A percentile compares a stretch with the other conserved stretches of the same genome.
These are phyloP conservation scores for Lineus longissimus DNA, from an alignment of 1,140 invertebrate genomes.

Conservation along the genomic window DNA sequence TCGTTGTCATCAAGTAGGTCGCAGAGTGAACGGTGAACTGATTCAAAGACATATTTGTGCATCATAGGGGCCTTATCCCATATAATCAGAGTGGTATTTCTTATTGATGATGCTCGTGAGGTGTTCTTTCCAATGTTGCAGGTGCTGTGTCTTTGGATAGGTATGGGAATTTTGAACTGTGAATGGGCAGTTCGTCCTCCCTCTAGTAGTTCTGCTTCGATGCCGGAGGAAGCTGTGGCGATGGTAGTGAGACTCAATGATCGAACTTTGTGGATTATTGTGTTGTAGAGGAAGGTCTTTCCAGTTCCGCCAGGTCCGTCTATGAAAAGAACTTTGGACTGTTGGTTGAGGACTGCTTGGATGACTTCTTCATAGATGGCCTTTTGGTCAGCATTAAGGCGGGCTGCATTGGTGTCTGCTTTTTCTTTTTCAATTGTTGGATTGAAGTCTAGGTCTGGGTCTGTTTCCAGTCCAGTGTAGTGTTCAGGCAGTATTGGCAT, in stretches of 20 bases:
- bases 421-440: not conserved
- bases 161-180: not conserved
- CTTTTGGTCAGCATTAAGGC: not conserved
- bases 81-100: not conserved
- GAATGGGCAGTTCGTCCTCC: not conserved
- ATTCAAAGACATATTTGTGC: slow-evolving; percentile 21
- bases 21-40: not conserved
- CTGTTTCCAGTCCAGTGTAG: not conserved
- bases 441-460: not conserved
- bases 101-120: not conserved
- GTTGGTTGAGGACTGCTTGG: not conserved
- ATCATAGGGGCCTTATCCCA: slow-evolving; percentile 12
- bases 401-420: not conserved
- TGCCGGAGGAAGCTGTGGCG: not conserved
- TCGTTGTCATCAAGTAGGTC: slow-evolving; percentile 5
- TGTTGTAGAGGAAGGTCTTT: not conserved
- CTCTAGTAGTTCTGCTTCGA: not conserved
- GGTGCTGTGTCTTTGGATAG: not conserved
- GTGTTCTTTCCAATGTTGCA: not conserved
- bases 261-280: not conserved
- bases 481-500: not conserved
- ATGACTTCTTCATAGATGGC: not conserved
- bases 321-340: not conserved
- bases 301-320: not conserved
- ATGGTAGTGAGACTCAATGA: not conserved